Evolutionary conservation across 1,140 invertebrate genomes (phyloP).

Genomic region (Dendrolimus kikuchii): DNA sequence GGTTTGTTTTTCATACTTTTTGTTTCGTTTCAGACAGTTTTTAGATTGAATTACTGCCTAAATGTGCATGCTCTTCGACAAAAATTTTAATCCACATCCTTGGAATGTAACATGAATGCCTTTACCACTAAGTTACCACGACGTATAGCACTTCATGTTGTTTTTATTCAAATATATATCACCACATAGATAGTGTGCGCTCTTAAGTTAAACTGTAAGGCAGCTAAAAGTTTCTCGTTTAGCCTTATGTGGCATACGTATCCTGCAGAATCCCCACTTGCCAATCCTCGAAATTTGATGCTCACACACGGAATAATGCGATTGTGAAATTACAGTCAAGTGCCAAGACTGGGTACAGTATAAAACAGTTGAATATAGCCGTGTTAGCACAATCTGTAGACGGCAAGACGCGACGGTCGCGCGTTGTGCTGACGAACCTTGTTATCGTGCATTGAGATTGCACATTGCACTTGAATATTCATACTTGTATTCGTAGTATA

Average conservation of each 20-base stretch:
- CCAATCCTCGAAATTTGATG: conserved; percentile 3
- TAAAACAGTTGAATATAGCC: conserved; percentile 7
- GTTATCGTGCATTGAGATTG: conserved; percentile 41
- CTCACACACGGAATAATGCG: conserved; percentile 7
- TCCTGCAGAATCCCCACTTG: not conserved
- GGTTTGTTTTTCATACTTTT: too few relatives aligned
- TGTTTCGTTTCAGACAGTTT: too few relatives aligned
- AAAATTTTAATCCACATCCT: too few relatives aligned
- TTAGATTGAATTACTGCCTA: too few relatives aligned
- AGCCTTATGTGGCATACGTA: not conserved
- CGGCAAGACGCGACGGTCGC: conserved; percentile 14
- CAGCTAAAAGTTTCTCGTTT: too few relatives aligned
- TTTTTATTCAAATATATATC: too few relatives aligned
- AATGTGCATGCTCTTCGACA: too few relatives aligned
- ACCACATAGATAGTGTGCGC: too few relatives aligned
- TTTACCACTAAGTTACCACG: too few relatives aligned
- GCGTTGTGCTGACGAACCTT: conserved; percentile 58
- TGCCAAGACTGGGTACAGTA: conserved; percentile 23
- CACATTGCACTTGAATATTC: conserved; percentile 26
- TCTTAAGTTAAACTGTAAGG: too few relatives aligned
- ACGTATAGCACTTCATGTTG: too few relatives aligned
- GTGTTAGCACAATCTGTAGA: conserved; percentile 28
- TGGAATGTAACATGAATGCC: too few relatives aligned
- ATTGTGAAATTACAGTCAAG: conserved; percentile 21
- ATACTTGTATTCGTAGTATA: conserved; percentile 33